Conservation (phyloP, 2,888 invertebrate genomes). For the Drosophila ezoana region DNA sequence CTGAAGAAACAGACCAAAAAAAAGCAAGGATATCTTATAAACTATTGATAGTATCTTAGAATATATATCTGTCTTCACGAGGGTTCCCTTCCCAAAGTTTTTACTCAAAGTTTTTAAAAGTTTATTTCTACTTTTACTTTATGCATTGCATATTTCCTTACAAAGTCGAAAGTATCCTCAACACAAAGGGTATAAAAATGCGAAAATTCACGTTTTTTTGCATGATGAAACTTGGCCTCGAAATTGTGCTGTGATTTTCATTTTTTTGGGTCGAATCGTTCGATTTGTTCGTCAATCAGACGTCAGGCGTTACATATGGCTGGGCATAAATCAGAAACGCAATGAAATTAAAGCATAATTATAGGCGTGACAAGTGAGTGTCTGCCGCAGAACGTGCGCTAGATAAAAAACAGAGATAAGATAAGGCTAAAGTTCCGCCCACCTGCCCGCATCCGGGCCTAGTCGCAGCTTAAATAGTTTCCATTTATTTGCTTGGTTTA, state of each 20-base stretch:
- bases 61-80: no score
- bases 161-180: no score
- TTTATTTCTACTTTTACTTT: no score
- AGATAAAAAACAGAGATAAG: constrained; percentile 52
- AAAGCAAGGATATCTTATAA: no score
- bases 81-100: no score
- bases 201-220: neutral
- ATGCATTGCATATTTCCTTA: no score
- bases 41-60: no score
- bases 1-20: no score
- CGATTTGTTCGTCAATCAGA: constrained; percentile 18
- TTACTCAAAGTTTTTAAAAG: no score
- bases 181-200: neutral
- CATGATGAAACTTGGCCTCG: constrained; percentile 24
- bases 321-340: constrained; percentile 67
- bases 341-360: constrained; percentile 76
- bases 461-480: neutral
- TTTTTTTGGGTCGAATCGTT: neutral
- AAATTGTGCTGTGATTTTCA: constrained; percentile 19
- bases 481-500: constrained; percentile 37
- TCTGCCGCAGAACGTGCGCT: constrained; percentile 43
- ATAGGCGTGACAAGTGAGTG: constrained; percentile 73
- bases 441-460: constrained; percentile 5
- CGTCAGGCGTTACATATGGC: constrained; percentile 35
- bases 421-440: constrained; percentile 47